Base-by-base conservation (phyloP, 2,888 invertebrate genomes). In the Invenusta paracnida region DNA sequence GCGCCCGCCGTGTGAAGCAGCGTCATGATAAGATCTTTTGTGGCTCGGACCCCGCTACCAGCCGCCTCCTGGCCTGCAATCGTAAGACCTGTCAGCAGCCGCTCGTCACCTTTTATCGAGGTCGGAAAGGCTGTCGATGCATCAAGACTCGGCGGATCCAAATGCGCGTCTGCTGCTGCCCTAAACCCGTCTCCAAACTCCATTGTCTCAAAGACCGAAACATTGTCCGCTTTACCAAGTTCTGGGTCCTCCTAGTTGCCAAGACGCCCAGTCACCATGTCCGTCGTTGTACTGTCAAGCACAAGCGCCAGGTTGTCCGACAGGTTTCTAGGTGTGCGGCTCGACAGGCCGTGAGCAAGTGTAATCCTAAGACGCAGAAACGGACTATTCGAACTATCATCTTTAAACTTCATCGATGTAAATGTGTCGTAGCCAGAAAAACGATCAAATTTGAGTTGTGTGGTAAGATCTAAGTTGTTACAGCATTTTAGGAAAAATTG, bases 61-160 rank as follows among this genome's bases (percentile, higher is more conserved):
- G 73, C 27, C 73, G 73, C 2, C n/a, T 31, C 0, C 48, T 83
- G 17, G n/a, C 17, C 13, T 83, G 83, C 27, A 83, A 83, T 31
- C 29, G 30, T n/a, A 83, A 30, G 1, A 30, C 83, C 0, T 83
- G 83, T 48, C 30, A 23, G n/a, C 30, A 30, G 30, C 29, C 1
- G 23, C 11, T 30, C 0, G 30, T 83, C 1, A 83, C 48, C n/a
- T 29, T 23, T 1, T 31, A 83, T 31, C 83, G 83, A 1, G 48
- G 31, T 2, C 17, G 30, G 48, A 83, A 83, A 27, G 83, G 83
- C 1, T 83, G 83, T n/a, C 17, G 27, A 31, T 83, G 83, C n/a
- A 48, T 30, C 30, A 30, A 31, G 23, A 83, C 31, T 25, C 30
- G 23, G n/a, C 25, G 25, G 0, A 2, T 31, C 1, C 17, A 29